A percentile compares a stretch with the other conserved stretches of the same genome.
Evolutionary conservation across 2,113 vertebrate genomes (phyloP).

Genomic region (Coryphaenoides rupestris): DNA sequence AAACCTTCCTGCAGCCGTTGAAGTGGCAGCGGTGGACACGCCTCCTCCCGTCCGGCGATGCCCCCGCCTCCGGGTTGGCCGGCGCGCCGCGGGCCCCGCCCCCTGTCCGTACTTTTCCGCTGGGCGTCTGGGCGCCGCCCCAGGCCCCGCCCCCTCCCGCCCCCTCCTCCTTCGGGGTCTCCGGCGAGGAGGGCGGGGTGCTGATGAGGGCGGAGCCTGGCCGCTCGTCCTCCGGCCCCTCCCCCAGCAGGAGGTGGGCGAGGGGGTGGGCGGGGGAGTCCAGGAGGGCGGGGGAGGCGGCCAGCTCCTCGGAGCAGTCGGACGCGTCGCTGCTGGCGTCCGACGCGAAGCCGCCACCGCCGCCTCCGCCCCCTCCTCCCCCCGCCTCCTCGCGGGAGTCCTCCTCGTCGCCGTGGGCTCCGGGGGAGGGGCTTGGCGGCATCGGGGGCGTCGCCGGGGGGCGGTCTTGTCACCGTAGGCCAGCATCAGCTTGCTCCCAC

Average conservation of each 20-base stretch:
- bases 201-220: conserved; percentile 80
- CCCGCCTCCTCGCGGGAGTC: no score
- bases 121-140: conserved; percentile 76
- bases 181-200: conserved; percentile 90
- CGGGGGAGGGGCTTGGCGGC: conserved; percentile 71
- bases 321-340: conserved; percentile 89
- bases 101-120: conserved; percentile 82
- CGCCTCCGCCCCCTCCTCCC: conserved; percentile 73
- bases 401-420: no score
- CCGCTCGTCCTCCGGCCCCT: conserved; percentile 75
- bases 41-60: conserved; percentile 86
- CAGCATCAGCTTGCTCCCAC: conserved; percentile 95
- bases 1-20: conserved; percentile 97
- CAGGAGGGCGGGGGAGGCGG: conserved; percentile 69
- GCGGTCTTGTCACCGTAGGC: conserved; percentile 87
- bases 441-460: no score
- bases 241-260: conserved; percentile 78
- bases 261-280: conserved; percentile 85
- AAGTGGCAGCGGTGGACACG: conserved; percentile 92
- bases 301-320: conserved; percentile 92
- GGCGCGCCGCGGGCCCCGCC: conserved; percentile 67
- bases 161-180: conserved; percentile 80
- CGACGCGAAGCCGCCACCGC: conserved; percentile 85
- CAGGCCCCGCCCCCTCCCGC: conserved; percentile 71
- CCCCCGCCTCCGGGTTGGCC: conserved; percentile 80